Percentiles rank a stretch among this genome's conserved stretches.
These are phyloP conservation scores for Agrotis ipsilon DNA, from an alignment of 2,888 invertebrate genomes.

Conservation along the genomic window DNA sequence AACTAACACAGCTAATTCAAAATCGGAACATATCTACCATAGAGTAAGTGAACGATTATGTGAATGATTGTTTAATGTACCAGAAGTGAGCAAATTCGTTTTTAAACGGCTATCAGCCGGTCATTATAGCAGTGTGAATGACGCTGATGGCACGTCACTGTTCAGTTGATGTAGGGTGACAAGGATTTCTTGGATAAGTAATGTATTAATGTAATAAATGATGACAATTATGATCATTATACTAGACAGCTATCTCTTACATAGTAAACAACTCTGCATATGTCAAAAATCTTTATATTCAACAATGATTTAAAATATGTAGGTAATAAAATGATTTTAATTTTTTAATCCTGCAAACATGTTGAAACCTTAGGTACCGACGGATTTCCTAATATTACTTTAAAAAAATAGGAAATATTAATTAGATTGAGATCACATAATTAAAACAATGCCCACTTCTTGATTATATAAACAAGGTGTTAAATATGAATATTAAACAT, in stretches of 20 bases:
- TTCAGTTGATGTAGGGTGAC: constrained; percentile 76
- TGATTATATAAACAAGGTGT: background rate
- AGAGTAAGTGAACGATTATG: constrained; percentile 81
- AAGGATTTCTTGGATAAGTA: constrained; percentile 30
- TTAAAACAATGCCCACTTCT: background rate
- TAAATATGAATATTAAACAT: no score
- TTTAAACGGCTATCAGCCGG: constrained; percentile 91
- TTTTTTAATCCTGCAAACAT: no score
- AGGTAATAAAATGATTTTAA: no score
- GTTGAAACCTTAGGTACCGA: no score
- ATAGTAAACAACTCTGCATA: background rate
- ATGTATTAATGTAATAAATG: background rate
- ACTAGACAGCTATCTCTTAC: background rate
- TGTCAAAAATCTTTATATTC: background rate
- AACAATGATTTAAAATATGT: background rate
- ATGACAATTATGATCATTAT: background rate
- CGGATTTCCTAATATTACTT: background rate
- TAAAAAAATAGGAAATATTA: background rate
- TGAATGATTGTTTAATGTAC: constrained; percentile 89
- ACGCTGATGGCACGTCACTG: constrained; percentile 74
- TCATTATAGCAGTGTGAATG: constrained; percentile 88
- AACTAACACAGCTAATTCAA: constrained; percentile 63
- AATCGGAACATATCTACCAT: constrained; percentile 70
- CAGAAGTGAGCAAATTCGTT: constrained; percentile 92
- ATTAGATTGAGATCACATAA: no score